Conservation (phyloP, 2,888 invertebrate genomes). For the Labia minor region DNA sequence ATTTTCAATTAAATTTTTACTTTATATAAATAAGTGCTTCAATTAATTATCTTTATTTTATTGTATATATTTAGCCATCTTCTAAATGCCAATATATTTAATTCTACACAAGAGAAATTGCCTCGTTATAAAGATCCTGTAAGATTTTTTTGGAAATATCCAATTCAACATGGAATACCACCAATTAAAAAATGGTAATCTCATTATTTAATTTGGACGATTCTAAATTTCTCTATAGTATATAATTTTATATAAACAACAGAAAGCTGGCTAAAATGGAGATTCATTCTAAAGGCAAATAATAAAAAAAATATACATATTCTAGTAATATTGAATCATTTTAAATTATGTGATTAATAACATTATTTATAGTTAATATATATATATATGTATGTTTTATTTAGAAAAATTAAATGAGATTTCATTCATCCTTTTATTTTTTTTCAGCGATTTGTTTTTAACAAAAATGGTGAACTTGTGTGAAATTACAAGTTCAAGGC, state of each 20-base stretch:
- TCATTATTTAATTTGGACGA: conserved; percentile 21
- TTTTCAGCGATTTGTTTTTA: conserved; percentile 21
- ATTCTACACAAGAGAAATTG: conserved; percentile 66
- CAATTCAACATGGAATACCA: conserved; percentile 64
- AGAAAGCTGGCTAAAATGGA: no score
- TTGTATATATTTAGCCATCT: conserved; percentile 39
- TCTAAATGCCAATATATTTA: conserved; percentile 55
- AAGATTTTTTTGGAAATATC: conserved; percentile 60
- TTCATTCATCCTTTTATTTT: no score
- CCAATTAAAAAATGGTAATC: conserved; percentile 57
- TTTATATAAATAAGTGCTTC: conserved; percentile 3
- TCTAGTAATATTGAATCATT: no score
- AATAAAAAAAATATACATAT: no score
- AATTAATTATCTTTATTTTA: neutral
- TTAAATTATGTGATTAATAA: no score
- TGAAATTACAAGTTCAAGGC: conserved; percentile 40
- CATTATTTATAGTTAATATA: no score
- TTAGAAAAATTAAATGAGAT: no score
- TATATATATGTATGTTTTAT: no score
- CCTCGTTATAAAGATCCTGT: conserved; percentile 58
- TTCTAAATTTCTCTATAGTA: neutral
- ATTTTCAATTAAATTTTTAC: conserved; percentile 32
- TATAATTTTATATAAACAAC: neutral
- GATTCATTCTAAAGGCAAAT: no score
- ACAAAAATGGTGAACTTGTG: conserved; percentile 56